Conservation (phyloP, 2,113 vertebrate species). For the Calypte anna region DNA sequence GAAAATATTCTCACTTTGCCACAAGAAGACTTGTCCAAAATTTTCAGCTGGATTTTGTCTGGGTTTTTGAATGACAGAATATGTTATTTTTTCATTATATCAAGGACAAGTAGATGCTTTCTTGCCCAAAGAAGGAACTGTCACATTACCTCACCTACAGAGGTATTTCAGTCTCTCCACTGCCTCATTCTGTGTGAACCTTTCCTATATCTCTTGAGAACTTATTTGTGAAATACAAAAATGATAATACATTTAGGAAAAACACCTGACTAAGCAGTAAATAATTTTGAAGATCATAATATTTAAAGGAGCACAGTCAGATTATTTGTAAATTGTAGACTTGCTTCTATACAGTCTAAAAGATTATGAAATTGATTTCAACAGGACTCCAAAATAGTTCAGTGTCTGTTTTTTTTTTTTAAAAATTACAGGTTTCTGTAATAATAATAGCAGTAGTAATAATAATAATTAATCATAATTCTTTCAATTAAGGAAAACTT, state of each 20-base stretch:
- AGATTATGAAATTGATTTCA: neutral
- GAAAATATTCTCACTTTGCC: neutral
- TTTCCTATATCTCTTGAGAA: neutral
- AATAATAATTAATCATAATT: neutral
- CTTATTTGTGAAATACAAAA: neutral
- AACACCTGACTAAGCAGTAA: neutral
- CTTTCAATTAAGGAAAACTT: neutral
- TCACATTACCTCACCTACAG: neutral
- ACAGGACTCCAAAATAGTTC: neutral
- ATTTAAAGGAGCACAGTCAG: accelerated
- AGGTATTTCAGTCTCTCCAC: neutral
- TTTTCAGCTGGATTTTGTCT: neutral
- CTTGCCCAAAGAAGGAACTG: neutral
- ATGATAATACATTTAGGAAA: neutral
- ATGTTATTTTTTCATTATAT: constrained; percentile 4
- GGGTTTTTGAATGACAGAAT: neutral
- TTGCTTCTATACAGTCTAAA: neutral
- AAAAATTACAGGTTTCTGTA: neutral
- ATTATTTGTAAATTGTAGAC: neutral
- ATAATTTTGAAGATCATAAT: neutral
- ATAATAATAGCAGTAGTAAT: neutral
- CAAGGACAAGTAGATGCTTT: neutral
- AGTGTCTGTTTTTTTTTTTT: neutral
- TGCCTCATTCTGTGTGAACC: neutral
- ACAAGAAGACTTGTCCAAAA: neutral